Conservation (phyloP, 2,797 vertebrate genomes). For the Fistularia commersonii region DNA sequence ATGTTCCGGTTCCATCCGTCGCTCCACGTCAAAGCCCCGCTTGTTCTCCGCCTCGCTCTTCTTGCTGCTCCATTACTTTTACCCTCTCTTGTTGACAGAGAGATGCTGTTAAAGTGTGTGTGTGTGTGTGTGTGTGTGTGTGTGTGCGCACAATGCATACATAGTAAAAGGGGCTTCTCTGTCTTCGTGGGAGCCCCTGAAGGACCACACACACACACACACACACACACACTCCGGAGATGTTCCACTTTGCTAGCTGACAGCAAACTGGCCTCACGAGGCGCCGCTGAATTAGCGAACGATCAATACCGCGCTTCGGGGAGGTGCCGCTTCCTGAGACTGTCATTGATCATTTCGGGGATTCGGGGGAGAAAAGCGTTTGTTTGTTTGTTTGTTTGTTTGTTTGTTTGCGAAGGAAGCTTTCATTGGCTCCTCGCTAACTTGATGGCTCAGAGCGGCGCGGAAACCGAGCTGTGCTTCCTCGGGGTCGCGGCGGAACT, state of each 20-base stretch:
- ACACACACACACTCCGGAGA: conserved; percentile 20
- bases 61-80: conserved; percentile 52
- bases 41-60: conserved; percentile 48
- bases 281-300: conserved; percentile 16
- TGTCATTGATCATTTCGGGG: no score
- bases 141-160: conserved; percentile 5
- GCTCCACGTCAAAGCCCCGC: conserved; percentile 60
- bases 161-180: conserved; percentile 41
- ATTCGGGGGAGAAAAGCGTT: no score
- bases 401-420: no score
- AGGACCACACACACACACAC: conserved; percentile 11
- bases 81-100: conserved; percentile 51
- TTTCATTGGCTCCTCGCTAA: no score
- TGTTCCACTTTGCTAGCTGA: conserved; percentile 31
- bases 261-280: conserved; percentile 9
- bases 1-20: conserved; percentile 44
- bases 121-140: conserved; percentile 22
- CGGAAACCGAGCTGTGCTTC: no score
- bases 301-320: no score
- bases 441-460: no score
- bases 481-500: no score
- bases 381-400: no score
- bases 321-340: no score
- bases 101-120: conserved; percentile 30
- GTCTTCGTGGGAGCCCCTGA: conserved; percentile 56